Base-by-base conservation (phyloP, 2,113 vertebrate species). In the Columbina picui region DNA sequence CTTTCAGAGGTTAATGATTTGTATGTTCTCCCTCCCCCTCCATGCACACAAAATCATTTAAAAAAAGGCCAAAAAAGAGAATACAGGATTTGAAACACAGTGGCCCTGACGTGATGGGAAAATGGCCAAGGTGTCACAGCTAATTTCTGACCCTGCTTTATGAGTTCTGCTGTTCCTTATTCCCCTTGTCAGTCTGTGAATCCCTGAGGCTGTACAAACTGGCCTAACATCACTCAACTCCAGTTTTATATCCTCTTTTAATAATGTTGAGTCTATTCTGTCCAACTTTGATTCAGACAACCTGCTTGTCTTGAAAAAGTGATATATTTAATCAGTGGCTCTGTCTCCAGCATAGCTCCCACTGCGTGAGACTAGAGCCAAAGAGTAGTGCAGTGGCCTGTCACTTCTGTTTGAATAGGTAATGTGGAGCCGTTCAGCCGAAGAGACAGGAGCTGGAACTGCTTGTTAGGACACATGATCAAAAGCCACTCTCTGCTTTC, bases 401-500 rank as follows among this genome's bases (percentile, higher is more conserved):
- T 99, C 98, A 98, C 99, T 99, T 99, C 98, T 99, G 98, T 99
- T 98, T 99, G 99, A 99, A 99, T 99, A 98, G 98, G 98, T 99
- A 99, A 99, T 99, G 99, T 97, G 97, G 98, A 99, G 98, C 98
- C 95, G 98, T 98, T 98, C 98, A 98, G 98, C 98, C 98, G 98
- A 99, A 97, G 98, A 99, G 99, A 99, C 98, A 98, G 98, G 98
- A 98, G 98, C 98, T 99, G 99, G 99, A 99, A 99, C 98, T 98
- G 98, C 99, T 99, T 99, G 99, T 99, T 99, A 99, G 98, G 98
- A 99, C 98, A 98, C 98, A 99, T 98, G 99, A 99, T 99, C 99
- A 99, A 99, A 99, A 99, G 99, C 98, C 97, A 97, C 98, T 98
- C 98, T 99, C 98, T 98, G 98, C 98, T 99, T 98, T 98, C 98